Evolutionary conservation across 1,140 invertebrate species (phyloP), one percentile per base, ranked within the genome.

Genomic region (Ceratosolen solmsi): DNA sequence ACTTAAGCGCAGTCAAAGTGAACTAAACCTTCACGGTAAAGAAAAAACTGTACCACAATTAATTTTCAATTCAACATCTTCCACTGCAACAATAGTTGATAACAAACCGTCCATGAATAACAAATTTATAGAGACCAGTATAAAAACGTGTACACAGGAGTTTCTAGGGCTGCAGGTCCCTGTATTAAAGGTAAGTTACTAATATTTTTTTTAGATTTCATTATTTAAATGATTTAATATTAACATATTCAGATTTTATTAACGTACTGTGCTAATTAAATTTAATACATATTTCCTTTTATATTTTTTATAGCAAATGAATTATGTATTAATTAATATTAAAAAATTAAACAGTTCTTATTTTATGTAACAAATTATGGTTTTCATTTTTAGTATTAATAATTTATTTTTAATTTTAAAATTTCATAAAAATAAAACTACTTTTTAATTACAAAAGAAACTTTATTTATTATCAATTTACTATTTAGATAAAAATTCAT

Each of bases 11-110:
- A 92, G 91, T 76, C 90, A 91, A 41, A 92, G 91, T 79, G 90
- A 91, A 56, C 79, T 91, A 4, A 91, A 91, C 79, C 75, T 92
- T 0, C 82, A 85, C 22, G 84, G 49, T 5, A 87, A 84, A 5
- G 88, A 90, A n/a, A 89, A 87, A 46, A 41, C 75, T 0, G 27
- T 79, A 7, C 78, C 87, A 7, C 85, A 87, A 5, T 33, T 89
- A 8, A 89, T 90, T 11, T 92, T 91, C 38, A 86, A 91, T 71
- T 92, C 91, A 0, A 88, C 89, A 0, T 92, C 91, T 0, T 92
- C 91, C 0, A 89, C 92, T 9, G 86, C 91, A 0, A 92, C 91
- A 0, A 87, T 92, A 13, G 88, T 92, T 5, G 90, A 90, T 72
- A 91, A 91, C 63, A 92, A 90, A 84, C 89, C 89, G 11, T 38